Evolutionary conservation across 2,113 vertebrate genomes (phyloP).

Genomic region (Bathybates hornii): DNA sequence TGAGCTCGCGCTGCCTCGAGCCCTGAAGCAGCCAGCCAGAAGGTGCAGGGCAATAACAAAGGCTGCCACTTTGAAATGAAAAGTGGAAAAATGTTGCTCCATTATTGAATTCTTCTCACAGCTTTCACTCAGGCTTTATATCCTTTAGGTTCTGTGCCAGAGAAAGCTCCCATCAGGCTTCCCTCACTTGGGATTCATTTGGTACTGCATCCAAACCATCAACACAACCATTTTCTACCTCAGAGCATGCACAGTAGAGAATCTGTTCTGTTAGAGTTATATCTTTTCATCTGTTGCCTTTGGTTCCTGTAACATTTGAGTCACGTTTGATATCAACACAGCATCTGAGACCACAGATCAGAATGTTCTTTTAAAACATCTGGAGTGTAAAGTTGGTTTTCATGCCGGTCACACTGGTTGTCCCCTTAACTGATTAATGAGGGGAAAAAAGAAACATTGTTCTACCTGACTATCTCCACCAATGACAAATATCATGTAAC

Average conservation of each 20-base stretch:
- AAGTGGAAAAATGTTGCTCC: background rate
- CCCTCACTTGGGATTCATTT: slow-evolving; percentile 9
- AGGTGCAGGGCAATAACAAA: background rate
- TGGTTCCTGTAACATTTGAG: background rate
- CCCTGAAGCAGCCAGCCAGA: background rate
- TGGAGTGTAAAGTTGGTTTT: background rate
- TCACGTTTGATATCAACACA: background rate
- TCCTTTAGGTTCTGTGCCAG: background rate
- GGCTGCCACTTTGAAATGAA: background rate
- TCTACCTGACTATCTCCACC: background rate
- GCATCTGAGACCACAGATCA: background rate
- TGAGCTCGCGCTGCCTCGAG: background rate
- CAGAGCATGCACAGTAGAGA: background rate
- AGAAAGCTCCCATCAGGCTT: background rate
- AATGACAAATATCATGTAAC: background rate
- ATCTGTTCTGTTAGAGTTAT: background rate
- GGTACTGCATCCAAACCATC: background rate
- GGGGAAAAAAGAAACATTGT: background rate
- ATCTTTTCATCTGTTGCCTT: background rate
- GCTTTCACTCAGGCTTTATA: background rate
- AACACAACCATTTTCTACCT: background rate
- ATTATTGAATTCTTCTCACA: background rate
- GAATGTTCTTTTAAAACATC: background rate
- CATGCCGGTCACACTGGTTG: background rate
- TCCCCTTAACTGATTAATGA: background rate